Base-by-base conservation (phyloP, 2,113 vertebrate species). In the Rhegmatorhina hoffmannsi region DNA sequence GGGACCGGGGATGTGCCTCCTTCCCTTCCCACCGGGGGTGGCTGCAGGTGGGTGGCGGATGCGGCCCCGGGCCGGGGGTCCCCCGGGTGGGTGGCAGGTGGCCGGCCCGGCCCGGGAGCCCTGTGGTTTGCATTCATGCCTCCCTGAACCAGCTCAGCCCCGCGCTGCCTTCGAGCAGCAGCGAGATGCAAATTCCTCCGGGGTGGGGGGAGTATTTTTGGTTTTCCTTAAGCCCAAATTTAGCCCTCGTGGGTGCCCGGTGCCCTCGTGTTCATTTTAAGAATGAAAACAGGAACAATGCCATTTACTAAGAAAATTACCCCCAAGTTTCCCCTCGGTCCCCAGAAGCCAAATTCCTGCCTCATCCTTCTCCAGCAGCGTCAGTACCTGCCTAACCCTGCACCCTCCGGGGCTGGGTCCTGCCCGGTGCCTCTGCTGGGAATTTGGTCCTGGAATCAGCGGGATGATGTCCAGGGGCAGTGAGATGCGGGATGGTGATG, bases 231-330 rank as follows among this genome's bases (percentile, higher is more conserved):
- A 58, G 62, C 47, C 92, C 92, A 87, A 96, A 94, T 94, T 96
- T 95, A 97, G 95, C 46, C 78, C 75, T 90, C 33, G 59, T 74
- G 46, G 60, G 88, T 79, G 75, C 78, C 85, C 34, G 29, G 40
- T 83, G 90, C 58, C 59, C 89, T 68, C 10, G 7, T 1, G 40
- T 17, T 90, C 62, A 1, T 92, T 95, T 96, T 72, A 85, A 94
- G 93, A 92, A 86, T 94, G 95, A 95, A 95, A 97, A 94, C 85
- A 96, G 95, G 94, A 97, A 96, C 89, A 49, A 8, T 52, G 72
- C 21, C 34, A 7, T 50, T 55, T 69, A 63, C 25, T 62, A 10
- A 94, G 91, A 91, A 95, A 96, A 94, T 77, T 66, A 86, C 96
- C 90, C 83, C 58, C 14, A 3, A 64, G 44, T 87, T 94, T 90